phyloP scores from a whole-genome alignment of 2,113 vertebrate species.

The Anas platyrhynchos region DNA sequence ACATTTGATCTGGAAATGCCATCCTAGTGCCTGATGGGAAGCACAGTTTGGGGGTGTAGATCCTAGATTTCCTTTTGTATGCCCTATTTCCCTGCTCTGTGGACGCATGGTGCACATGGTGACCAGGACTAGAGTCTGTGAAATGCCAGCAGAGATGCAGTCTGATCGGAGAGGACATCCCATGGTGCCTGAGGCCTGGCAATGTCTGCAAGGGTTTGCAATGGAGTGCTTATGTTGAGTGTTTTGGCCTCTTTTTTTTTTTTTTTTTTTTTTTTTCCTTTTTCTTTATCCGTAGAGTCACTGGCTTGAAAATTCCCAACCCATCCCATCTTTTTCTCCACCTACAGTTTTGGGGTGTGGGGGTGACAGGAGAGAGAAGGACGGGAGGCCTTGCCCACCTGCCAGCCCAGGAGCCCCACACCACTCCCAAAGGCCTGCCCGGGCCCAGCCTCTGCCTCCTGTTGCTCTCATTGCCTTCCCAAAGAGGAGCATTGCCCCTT shows the following conservation, averaged over 20 bases:
- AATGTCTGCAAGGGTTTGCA: rapidly evolving
- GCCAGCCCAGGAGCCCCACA: neutral
- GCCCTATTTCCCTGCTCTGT: rapidly evolving
- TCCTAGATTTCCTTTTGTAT: rapidly evolving
- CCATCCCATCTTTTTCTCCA: neutral
- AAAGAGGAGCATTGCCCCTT: neutral
- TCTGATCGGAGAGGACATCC: neutral
- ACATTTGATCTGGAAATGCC: neutral
- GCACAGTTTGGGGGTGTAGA: neutral
- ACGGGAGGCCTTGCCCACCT: neutral
- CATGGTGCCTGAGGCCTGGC: rapidly evolving
- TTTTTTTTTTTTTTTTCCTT: neutral
- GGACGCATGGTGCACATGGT: rapidly evolving
- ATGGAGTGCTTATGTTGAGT: neutral
- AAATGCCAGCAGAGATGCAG: neutral
- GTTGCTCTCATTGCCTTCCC: neutral
- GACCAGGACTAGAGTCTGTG: neutral
- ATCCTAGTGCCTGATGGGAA: neutral
- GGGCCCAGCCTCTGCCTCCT: neutral
- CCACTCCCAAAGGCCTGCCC: neutral
- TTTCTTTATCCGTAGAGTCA: neutral
- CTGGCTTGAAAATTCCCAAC: neutral
- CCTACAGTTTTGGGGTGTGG: rapidly evolving
- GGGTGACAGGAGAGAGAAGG: neutral
- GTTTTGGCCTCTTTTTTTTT: neutral